A percentile compares a stretch with the other conserved stretches of the same genome.
Evolutionary conservation across 2,888 invertebrate genomes (phyloP).

Genomic region (Diarsia rubi): DNA sequence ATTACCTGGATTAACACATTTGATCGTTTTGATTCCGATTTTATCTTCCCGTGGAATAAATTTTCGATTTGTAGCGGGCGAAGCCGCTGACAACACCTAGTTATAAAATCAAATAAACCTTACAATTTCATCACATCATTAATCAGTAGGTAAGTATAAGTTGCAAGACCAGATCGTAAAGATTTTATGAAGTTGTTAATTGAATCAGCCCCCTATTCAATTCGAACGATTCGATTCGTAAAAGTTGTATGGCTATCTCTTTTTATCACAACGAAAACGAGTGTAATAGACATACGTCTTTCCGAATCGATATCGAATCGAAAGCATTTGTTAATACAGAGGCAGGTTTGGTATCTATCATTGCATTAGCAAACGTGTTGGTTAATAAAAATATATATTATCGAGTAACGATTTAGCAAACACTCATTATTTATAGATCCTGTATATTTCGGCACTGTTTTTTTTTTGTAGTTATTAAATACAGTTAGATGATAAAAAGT

Average conservation of each 20-base stretch:
- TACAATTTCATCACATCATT: neutral
- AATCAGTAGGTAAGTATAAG: neutral
- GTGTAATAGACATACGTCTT: neutral
- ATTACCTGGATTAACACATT: no score
- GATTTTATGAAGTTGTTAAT: constrained; percentile 44
- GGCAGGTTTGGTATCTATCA: constrained; percentile 33
- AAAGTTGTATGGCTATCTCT: neutral
- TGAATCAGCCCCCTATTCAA: constrained; percentile 17
- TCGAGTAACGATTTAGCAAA: constrained; percentile 23
- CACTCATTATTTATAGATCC: constrained; percentile 50
- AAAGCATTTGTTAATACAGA: neutral
- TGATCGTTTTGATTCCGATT: no score
- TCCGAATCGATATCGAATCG: neutral
- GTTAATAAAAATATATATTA: constrained; percentile 26
- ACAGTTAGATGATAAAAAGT: constrained; percentile 21
- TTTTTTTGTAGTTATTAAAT: constrained; percentile 18
- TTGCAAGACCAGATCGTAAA: constrained; percentile 15
- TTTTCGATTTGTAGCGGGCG: no score
- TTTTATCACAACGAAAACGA: neutral
- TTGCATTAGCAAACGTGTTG: constrained; percentile 21
- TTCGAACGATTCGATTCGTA: neutral
- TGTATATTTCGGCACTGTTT: constrained; percentile 14
- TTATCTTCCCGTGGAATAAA: no score
- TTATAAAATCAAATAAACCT: constrained; percentile 1
- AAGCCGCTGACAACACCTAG: no score